Conservation (phyloP, 2,797 vertebrate genomes). For the Pangasius macronema region DNA sequence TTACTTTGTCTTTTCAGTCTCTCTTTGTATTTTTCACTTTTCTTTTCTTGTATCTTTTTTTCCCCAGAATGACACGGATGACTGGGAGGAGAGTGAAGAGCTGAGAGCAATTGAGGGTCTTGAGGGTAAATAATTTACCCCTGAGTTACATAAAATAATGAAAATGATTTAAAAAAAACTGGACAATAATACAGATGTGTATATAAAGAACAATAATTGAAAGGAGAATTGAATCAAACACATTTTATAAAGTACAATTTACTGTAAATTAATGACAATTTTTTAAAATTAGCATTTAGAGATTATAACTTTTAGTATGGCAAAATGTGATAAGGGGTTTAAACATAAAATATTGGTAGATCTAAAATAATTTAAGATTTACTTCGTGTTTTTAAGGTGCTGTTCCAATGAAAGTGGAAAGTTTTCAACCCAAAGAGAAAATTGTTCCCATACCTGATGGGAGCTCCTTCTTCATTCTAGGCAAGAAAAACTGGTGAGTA, state of each 20-base stretch:
- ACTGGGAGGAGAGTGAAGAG: slow-evolving; percentile 80
- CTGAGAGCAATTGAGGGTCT: slow-evolving; percentile 78
- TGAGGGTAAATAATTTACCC: slow-evolving; percentile 68
- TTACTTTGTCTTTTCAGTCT: not conserved
- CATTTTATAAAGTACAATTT: not conserved
- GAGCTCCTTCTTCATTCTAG: slow-evolving; percentile 96
- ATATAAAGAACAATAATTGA: not conserved
- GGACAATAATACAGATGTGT: not conserved
- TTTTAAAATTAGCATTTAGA: not conserved
- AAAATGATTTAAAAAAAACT: not conserved
- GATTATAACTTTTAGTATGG: not conserved
- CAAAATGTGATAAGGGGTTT: not conserved
- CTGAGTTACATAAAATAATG: not conserved
- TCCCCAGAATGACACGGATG: slow-evolving; percentile 73
- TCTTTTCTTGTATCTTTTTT: not conserved
- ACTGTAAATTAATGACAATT: not conserved
- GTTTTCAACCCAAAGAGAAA: slow-evolving; percentile 84
- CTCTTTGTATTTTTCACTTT: not conserved
- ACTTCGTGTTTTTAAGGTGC: slow-evolving; percentile 42
- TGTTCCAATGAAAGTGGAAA: slow-evolving; percentile 56
- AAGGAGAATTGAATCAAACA: not conserved
- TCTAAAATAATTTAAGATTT: not conserved
- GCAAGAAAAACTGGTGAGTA: slow-evolving; percentile 93
- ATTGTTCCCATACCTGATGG: slow-evolving; percentile 94
- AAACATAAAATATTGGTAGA: not conserved